Conservation (phyloP, 2,888 invertebrate genomes). For the Lasioglossum calceatum region DNA sequence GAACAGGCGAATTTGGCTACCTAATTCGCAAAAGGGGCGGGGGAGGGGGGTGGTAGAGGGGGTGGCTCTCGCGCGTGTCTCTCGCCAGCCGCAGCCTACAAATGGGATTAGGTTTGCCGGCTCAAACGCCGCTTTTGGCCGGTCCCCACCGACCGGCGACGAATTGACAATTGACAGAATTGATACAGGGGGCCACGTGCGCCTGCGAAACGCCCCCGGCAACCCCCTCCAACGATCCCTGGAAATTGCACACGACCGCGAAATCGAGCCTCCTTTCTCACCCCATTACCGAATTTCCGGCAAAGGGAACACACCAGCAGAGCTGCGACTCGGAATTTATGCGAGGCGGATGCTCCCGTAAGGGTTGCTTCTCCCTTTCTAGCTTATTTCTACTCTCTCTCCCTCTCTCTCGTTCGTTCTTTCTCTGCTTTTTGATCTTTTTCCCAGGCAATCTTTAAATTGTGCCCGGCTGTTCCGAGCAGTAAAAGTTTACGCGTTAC, state of each 20-base stretch:
- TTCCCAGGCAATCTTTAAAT: conserved; percentile 50
- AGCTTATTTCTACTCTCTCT: neutral
- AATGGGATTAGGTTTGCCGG: conserved; percentile 78
- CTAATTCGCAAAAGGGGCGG: conserved; percentile 69
- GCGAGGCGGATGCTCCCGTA: conserved; percentile 24
- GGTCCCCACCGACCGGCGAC: conserved; percentile 69
- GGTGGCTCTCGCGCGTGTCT: conserved; percentile 50
- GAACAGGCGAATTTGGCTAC: conserved; percentile 72
- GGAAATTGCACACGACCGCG: conserved; percentile 19
- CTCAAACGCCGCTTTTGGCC: conserved; percentile 80
- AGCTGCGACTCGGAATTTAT: conserved; percentile 24
- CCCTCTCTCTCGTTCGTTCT: neutral
- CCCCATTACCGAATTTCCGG: conserved; percentile 41
- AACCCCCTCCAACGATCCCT: neutral
- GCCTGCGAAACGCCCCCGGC: conserved; percentile 45
- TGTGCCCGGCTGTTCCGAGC: conserved; percentile 37
- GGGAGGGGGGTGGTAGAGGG: neutral
- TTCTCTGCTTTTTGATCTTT: conserved; percentile 2
- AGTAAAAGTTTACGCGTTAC: conserved; percentile 60
- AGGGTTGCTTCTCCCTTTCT: neutral
- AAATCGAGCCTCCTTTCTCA: conserved; percentile 41
- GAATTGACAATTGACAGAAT: conserved; percentile 84
- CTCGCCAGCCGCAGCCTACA: conserved; percentile 57
- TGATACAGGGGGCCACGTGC: conserved; percentile 78
- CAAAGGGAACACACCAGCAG: neutral